Percentiles rank a stretch among this genome's conserved stretches.
Evolutionary conservation across 2,797 vertebrate genomes (phyloP).

Genomic region (Eupleurogrammus muticus): DNA sequence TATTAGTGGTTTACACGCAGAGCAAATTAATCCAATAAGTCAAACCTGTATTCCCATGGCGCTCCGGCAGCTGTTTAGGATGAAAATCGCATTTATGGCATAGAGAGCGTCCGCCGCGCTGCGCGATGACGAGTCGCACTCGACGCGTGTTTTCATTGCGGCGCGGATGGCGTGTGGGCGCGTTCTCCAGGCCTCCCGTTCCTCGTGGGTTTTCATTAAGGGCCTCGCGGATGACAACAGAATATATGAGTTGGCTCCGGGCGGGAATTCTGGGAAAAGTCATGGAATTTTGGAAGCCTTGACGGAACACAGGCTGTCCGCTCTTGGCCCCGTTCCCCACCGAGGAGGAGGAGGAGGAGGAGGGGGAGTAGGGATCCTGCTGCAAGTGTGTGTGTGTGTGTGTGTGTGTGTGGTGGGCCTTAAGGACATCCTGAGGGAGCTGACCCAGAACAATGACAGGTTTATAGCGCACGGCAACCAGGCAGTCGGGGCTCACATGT

Average conservation of each 20-base stretch:
- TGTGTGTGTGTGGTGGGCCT: slow-evolving; percentile 40
- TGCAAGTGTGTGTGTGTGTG: slow-evolving; percentile 43
- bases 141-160: slow-evolving; percentile 41
- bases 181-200: slow-evolving; percentile 56
- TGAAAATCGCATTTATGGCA: slow-evolving; percentile 20
- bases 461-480: slow-evolving; percentile 58
- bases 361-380: slow-evolving; percentile 49
- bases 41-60: slow-evolving; percentile 29
- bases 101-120: slow-evolving; percentile 20
- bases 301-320: slow-evolving; percentile 84
- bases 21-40: slow-evolving; percentile 60
- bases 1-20: slow-evolving; percentile 56
- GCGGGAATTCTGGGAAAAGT: slow-evolving; percentile 81
- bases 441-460: slow-evolving; percentile 78
- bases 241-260: slow-evolving; percentile 81
- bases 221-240: slow-evolving; percentile 75
- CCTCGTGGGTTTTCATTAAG: slow-evolving; percentile 78
- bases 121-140: slow-evolving; percentile 29
- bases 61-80: slow-evolving; percentile 35
- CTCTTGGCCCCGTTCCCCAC: slow-evolving; percentile 58
- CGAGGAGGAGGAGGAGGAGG: slow-evolving; percentile 36
- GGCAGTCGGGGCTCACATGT: slow-evolving; percentile 47
- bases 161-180: slow-evolving; percentile 49
- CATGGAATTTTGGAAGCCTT: slow-evolving; percentile 83
- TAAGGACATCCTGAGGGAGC: slow-evolving; percentile 67